phyloP scores from a whole-genome alignment of 2,113 vertebrate species.

The Podarcis cretensis region DNA sequence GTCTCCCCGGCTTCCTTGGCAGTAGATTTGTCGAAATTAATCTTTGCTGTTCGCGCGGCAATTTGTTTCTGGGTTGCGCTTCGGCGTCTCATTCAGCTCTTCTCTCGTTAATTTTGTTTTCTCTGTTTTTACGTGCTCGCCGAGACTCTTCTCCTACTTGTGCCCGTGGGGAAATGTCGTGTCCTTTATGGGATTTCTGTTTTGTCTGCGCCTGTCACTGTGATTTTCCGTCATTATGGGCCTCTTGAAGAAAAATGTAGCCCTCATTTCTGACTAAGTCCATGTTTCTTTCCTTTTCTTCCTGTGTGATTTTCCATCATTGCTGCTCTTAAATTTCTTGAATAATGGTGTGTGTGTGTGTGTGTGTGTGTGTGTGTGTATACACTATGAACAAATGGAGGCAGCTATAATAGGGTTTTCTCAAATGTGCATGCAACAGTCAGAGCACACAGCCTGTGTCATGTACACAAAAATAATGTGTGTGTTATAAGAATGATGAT shows the following conservation, averaged over 20 bases:
- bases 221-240: constrained; percentile 84
- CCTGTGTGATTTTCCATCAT: constrained; percentile 85
- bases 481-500: background rate
- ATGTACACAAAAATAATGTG: constrained; percentile 68
- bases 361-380: background rate
- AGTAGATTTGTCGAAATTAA: constrained; percentile 77
- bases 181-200: constrained; percentile 78
- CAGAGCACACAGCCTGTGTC: constrained; percentile 56
- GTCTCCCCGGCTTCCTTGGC: constrained; percentile 68
- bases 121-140: constrained; percentile 77
- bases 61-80: constrained; percentile 75
- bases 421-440: constrained; percentile 72
- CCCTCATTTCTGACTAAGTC: constrained; percentile 83
- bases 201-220: constrained; percentile 79
- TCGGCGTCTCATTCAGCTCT: constrained; percentile 66
- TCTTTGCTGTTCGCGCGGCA: constrained; percentile 67
- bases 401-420: constrained; percentile 80
- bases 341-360: constrained; percentile 68
- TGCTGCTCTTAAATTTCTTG: constrained; percentile 84
- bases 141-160: constrained; percentile 73
- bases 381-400: constrained; percentile 80
- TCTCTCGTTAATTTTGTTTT: constrained; percentile 81
- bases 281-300: constrained; percentile 80
- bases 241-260: constrained; percentile 88
- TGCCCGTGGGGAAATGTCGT: constrained; percentile 68